Conservation (phyloP, 2,888 invertebrate genomes). For the Epinotia demarniana region DNA sequence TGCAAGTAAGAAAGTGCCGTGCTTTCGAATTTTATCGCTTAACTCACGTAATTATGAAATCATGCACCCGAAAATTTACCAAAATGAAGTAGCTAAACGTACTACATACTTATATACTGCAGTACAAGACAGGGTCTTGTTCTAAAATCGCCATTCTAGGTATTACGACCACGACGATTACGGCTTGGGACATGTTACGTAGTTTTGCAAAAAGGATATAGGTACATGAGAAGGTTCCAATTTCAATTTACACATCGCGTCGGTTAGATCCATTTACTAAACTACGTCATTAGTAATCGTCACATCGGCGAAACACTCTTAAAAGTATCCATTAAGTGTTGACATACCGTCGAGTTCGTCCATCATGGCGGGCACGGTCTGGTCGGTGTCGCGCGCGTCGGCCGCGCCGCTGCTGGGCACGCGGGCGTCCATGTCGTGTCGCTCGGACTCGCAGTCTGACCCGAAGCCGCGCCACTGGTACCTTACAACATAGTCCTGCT, state of each 20-base stretch:
- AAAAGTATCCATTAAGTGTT: not conserved
- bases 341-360: constrained; percentile 72
- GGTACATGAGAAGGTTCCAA: too few relatives aligned
- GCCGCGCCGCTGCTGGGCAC: constrained; percentile 67
- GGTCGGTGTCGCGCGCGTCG: constrained; percentile 63
- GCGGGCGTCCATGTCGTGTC: constrained; percentile 66
- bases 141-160: not conserved
- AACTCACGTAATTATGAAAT: not conserved
- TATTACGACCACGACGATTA: not conserved
- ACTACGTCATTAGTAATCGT: too few relatives aligned
- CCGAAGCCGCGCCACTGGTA: constrained; percentile 84
- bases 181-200: too few relatives aligned
- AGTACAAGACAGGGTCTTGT: not conserved
- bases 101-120: too few relatives aligned
- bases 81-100: not conserved
- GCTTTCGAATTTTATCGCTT: constrained; percentile 16
- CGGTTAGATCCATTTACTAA: too few relatives aligned
- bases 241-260: too few relatives aligned
- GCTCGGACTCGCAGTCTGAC: constrained; percentile 85
- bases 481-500: constrained; percentile 76
- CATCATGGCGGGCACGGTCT: constrained; percentile 69
- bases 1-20: constrained; percentile 13
- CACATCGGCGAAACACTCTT: too few relatives aligned
- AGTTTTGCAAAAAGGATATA: too few relatives aligned
- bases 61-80: not conserved